phyloP scores from a whole-genome alignment of 2,888 invertebrate genomes.

The Tipula vernalis region DNA sequence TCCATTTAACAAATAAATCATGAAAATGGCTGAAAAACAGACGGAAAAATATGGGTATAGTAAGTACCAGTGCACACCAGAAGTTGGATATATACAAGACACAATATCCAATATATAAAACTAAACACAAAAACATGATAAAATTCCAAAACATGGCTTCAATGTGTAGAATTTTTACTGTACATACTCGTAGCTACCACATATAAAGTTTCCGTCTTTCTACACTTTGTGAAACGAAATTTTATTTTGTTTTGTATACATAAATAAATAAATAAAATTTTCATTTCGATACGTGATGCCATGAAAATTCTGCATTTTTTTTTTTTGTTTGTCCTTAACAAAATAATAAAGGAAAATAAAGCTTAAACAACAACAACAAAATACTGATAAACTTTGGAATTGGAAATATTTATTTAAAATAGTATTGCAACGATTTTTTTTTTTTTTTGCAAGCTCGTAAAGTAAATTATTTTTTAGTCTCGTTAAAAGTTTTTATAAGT shows the following conservation, averaged over 20 bases:
- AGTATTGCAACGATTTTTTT: too few species aligned
- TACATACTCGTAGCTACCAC: neutral
- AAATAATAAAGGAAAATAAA: neutral
- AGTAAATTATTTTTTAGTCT: too few species aligned
- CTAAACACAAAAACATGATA: neutral
- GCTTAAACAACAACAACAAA: neutral
- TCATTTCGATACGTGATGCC: neutral
- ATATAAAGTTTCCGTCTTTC: neutral
- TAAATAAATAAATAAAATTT: neutral
- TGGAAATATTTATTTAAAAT: neutral
- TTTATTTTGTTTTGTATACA: neutral
- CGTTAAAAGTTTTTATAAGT: too few species aligned
- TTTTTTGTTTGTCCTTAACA: neutral
- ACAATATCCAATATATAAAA: neutral
- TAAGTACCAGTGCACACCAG: neutral
- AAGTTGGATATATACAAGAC: neutral
- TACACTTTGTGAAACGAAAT: neutral
- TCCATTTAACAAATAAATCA: neutral
- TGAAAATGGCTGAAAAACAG: neutral
- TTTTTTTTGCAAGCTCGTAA: too few species aligned
- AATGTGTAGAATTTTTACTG: neutral
- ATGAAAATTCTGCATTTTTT: neutral
- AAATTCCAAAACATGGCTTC: neutral
- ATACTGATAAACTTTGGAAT: neutral
- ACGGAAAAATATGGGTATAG: neutral